phyloP scores from a whole-genome alignment of 2,797 vertebrate genomes.

The Alfaro cultratus region DNA sequence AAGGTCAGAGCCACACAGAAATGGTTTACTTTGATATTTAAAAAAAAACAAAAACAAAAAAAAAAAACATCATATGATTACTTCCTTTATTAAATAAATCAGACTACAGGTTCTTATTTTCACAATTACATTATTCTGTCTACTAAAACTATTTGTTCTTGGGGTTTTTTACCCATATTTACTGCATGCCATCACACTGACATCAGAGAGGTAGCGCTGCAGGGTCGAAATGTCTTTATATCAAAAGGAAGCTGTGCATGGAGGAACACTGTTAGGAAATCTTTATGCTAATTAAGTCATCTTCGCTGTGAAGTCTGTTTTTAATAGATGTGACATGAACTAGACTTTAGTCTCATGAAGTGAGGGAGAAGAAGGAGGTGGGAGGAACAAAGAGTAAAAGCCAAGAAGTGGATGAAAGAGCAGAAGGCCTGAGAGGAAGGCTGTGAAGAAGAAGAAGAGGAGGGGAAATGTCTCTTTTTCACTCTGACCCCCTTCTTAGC shows the following conservation, averaged over 20 bases:
- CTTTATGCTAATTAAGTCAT: not conserved
- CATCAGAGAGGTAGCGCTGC: not conserved
- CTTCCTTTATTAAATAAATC: not conserved
- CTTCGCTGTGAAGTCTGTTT: slow-evolving; percentile 3
- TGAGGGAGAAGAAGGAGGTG: slow-evolving; percentile 9
- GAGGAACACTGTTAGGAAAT: not conserved
- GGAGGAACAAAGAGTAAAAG: slow-evolving; percentile 28
- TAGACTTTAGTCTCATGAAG: slow-evolving; percentile 1
- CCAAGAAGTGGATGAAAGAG: slow-evolving; percentile 27
- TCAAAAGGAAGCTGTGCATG: not conserved
- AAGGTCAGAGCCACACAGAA: too few species aligned
- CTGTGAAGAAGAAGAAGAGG: slow-evolving; percentile 17
- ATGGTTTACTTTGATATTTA: not conserved
- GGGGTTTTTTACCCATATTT: too few species aligned
- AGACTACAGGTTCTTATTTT: not conserved
- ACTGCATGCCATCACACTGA: not conserved
- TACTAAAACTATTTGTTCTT: not conserved
- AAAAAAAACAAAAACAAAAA: not conserved
- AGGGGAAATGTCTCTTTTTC: slow-evolving; percentile 58
- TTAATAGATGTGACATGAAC: slow-evolving; percentile 12
- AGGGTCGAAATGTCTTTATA: not conserved
- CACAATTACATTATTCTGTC: not conserved
- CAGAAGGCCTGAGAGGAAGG: slow-evolving; percentile 50
- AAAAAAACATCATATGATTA: not conserved
- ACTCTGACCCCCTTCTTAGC: slow-evolving; percentile 67